Conservation (phyloP, 2,888 invertebrate species). For the Sepioteuthis lessoniana region DNA sequence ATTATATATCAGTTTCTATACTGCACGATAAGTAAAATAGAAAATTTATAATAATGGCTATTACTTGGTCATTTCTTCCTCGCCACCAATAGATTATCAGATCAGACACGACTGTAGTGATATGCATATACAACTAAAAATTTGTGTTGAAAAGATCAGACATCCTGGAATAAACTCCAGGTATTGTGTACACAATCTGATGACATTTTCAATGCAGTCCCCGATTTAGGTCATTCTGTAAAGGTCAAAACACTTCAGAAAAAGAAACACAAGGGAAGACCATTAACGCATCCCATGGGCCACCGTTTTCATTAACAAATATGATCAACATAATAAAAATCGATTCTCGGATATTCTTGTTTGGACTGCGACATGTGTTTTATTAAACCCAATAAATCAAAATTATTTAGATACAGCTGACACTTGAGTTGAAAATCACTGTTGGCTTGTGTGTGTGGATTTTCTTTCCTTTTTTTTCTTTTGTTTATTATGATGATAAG, state of each 20-base stretch:
- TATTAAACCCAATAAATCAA: constrained; percentile 33
- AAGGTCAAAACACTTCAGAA: constrained; percentile 25
- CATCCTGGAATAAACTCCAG: constrained; percentile 33
- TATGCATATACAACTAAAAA: background rate
- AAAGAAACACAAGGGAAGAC: constrained; percentile 13
- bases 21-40: background rate
- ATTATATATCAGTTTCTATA: background rate
- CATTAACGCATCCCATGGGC: constrained; percentile 33
- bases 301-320: constrained; percentile 24
- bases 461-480: background rate
- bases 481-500: background rate
- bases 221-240: constrained; percentile 17
- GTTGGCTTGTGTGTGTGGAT: background rate
- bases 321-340: constrained; percentile 33
- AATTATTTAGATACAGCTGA: constrained; percentile 33
- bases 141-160: background rate
- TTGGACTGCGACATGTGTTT: constrained; percentile 33
- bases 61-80: background rate
- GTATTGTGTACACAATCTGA: constrained; percentile 33
- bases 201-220: constrained; percentile 33
- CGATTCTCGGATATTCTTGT: background rate
- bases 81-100: background rate
- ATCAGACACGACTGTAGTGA: background rate
- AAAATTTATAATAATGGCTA: background rate
- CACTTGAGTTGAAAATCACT: constrained; percentile 23